These are phyloP conservation scores for Stenurella melanura DNA, from an alignment of 2,888 invertebrate genomes.

Conservation along the genomic window DNA sequence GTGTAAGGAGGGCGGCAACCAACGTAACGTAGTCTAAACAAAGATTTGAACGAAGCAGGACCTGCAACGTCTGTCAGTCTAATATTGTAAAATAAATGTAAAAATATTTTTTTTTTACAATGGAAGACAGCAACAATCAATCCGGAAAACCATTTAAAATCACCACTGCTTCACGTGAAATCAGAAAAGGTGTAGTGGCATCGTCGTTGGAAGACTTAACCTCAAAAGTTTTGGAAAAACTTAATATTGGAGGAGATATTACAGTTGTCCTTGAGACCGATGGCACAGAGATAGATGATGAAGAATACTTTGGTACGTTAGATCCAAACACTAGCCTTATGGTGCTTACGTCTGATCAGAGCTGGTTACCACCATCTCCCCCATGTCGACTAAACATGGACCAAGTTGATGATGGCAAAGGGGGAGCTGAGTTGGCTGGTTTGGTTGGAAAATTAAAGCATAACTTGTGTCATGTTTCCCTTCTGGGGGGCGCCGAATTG, in stretches of 20 bases:
- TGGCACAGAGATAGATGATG: constrained; percentile 96
- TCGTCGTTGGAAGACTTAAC: constrained; percentile 86
- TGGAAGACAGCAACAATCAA: constrained; percentile 76
- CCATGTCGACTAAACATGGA: constrained; percentile 77
- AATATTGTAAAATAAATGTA: constrained; percentile 43
- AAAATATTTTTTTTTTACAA: constrained; percentile 61
- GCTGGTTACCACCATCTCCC: constrained; percentile 82
- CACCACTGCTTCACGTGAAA: constrained; percentile 86
- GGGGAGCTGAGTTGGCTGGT: constrained; percentile 80
- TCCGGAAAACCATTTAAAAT: constrained; percentile 84
- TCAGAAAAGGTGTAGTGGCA: constrained; percentile 89
- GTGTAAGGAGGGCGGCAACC: constrained; percentile 61
- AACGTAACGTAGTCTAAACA: constrained; percentile 46
- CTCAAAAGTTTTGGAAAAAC: constrained; percentile 84
- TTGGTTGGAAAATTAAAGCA: constrained; percentile 86
- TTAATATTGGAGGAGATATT: constrained; percentile 79
- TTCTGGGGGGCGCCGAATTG: constrained; percentile 88
- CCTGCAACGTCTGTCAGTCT: neutral
- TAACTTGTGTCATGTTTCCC: constrained; percentile 89
- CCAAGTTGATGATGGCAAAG: constrained; percentile 67
- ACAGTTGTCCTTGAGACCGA: constrained; percentile 93
- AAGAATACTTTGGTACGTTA: constrained; percentile 94
- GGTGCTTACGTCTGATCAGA: constrained; percentile 83
- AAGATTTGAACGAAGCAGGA: constrained; percentile 33
- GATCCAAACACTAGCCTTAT: constrained; percentile 91